Conservation (phyloP, 2,888 invertebrate genomes). For the Griposia aprilina region DNA sequence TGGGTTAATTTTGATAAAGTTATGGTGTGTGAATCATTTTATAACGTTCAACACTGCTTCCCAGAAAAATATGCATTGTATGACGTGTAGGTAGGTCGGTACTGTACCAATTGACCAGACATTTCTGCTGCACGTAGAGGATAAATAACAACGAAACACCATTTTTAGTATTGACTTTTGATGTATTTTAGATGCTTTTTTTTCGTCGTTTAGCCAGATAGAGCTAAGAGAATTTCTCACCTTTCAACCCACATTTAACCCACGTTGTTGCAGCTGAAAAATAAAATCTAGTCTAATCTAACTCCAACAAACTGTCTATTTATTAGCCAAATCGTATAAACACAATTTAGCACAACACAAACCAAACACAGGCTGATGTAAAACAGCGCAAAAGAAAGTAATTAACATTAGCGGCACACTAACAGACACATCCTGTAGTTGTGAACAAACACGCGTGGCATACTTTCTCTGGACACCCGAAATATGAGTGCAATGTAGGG, state of each 20-base stretch:
- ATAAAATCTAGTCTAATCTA: too few relatives aligned
- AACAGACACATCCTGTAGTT: constrained; percentile 64
- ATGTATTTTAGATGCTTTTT: too few relatives aligned
- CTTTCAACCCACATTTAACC: too few relatives aligned
- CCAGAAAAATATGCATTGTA: not conserved
- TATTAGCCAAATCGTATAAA: constrained; percentile 9
- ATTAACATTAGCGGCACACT: constrained; percentile 62
- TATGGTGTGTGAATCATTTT: not conserved
- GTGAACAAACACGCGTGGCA: constrained; percentile 57
- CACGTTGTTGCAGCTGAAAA: too few relatives aligned
- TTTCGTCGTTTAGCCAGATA: too few relatives aligned
- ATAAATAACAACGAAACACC: too few relatives aligned
- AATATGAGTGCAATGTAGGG: constrained; percentile 54
- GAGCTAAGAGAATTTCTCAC: too few relatives aligned
- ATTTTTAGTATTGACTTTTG: too few relatives aligned
- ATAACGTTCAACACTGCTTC: not conserved
- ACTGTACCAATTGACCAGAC: too few relatives aligned
- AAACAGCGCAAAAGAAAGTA: constrained; percentile 63
- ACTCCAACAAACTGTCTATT: too few relatives aligned
- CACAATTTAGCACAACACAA: constrained; percentile 32
- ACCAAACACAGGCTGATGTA: constrained; percentile 38
- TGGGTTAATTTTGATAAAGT: not conserved
- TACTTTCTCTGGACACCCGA: constrained; percentile 64
- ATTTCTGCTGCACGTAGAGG: too few relatives aligned
- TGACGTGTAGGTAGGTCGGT: too few relatives aligned